Conservation (phyloP, 2,888 invertebrate species). For the Xanthorhoe spadicearia region DNA sequence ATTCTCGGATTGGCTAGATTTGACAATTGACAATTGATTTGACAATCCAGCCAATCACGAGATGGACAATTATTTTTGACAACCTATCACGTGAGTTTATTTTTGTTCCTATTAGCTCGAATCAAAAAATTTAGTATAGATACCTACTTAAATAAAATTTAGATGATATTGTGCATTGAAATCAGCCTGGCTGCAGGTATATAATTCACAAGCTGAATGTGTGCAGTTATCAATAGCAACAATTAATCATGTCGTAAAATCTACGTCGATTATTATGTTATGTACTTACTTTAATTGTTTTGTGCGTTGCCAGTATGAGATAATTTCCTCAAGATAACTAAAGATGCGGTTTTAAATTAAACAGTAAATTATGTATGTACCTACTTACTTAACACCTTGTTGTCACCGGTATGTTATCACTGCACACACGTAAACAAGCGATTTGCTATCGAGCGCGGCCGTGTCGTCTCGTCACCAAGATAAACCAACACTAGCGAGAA, state of each 20-base stretch:
- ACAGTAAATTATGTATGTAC: background rate
- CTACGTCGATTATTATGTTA: constrained; percentile 12
- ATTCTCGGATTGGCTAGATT: too few relatives aligned
- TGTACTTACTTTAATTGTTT: background rate
- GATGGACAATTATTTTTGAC: too few relatives aligned
- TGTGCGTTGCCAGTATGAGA: background rate
- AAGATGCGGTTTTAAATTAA: background rate
- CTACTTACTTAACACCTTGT: constrained; percentile 53
- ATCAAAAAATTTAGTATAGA: too few relatives aligned
- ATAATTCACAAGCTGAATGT: constrained; percentile 3
- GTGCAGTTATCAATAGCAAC: constrained; percentile 22
- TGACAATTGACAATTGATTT: too few relatives aligned
- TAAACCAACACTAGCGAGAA: constrained; percentile 51
- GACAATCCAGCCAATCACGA: too few relatives aligned
- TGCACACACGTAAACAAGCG: constrained; percentile 63
- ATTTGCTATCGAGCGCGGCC: constrained; percentile 44
- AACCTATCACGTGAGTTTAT: too few relatives aligned
- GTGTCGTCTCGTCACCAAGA: constrained; percentile 53
- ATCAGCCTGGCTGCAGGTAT: background rate
- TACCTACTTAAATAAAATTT: background rate
- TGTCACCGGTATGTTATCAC: constrained; percentile 69
- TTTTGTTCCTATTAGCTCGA: too few relatives aligned
- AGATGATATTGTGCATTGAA: background rate
- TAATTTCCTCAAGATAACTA: background rate
- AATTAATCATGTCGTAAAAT: constrained; percentile 22